A percentile compares a stretch with the other conserved stretches of the same genome.
Evolutionary conservation across 2,888 invertebrate genomes (phyloP).

Genomic region (Melolontha melolontha): DNA sequence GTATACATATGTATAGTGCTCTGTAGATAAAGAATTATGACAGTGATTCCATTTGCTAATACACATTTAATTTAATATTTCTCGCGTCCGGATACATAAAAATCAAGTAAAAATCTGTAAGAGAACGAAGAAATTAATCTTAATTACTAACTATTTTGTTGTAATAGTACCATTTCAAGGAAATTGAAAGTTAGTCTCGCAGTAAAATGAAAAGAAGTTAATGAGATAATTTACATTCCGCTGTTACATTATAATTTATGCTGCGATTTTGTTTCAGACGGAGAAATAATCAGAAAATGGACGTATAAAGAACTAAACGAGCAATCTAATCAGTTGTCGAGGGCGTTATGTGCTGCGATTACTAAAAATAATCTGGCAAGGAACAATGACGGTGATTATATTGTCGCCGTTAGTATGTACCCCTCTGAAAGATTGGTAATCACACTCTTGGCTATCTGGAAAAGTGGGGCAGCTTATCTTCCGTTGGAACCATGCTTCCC

Average conservation of each 20-base stretch:
- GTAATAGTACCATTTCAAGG: constrained; percentile 4
- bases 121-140: constrained; percentile 16
- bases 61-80: not conserved
- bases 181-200: constrained; percentile 6
- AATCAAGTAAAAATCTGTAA: not conserved
- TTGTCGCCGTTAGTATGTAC: constrained; percentile 83
- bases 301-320: constrained; percentile 71
- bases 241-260: not conserved
- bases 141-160: constrained; percentile 5
- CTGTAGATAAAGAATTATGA: too few relatives aligned
- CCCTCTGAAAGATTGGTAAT: constrained; percentile 78
- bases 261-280: constrained; percentile 52
- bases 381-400: constrained; percentile 78
- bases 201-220: not conserved
- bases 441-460: constrained; percentile 80
- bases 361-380: constrained; percentile 59
- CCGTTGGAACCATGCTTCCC: constrained; percentile 84
- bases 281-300: constrained; percentile 52
- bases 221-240: not conserved
- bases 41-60: too few relatives aligned
- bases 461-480: constrained; percentile 86
- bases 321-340: constrained; percentile 71
- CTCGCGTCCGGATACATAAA: not conserved
- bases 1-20: too few relatives aligned
- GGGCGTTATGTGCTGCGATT: constrained; percentile 67